Conservation (phyloP, 2,888 invertebrate genomes). For the Entomobrya multifasciata region DNA sequence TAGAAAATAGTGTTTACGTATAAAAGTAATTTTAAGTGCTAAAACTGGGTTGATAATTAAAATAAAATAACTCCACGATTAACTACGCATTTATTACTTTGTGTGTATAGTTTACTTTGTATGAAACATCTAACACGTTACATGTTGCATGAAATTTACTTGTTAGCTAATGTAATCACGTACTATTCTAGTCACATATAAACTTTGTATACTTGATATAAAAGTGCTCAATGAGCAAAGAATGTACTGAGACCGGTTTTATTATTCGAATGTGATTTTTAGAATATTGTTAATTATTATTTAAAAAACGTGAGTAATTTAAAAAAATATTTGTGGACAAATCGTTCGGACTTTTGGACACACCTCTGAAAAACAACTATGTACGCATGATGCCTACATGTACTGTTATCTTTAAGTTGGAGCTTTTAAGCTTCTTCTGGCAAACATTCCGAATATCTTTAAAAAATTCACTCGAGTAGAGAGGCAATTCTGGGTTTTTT, state of each 20-base stretch:
- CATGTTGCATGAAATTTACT: not conserved
- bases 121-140: too few relatives aligned
- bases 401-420: not conserved
- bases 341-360: not conserved
- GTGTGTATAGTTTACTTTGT: not conserved
- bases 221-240: slow-evolving; percentile 58
- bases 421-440: not conserved
- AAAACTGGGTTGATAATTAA: too few relatives aligned
- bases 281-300: slow-evolving; percentile 43
- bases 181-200: slow-evolving; percentile 26
- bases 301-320: slow-evolving; percentile 7
- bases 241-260: slow-evolving; percentile 61
- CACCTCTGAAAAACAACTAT: slow-evolving; percentile 20
- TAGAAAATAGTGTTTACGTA: too few relatives aligned
- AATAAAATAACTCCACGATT: too few relatives aligned
- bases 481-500: not conserved
- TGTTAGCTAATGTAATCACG: not conserved
- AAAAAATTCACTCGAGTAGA: not conserved
- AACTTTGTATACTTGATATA: slow-evolving; percentile 29
- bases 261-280: slow-evolving; percentile 62
- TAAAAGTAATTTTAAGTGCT: too few relatives aligned
- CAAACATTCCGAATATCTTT: not conserved
- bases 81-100: too few relatives aligned
- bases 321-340: slow-evolving; percentile 28
- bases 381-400: not conserved